Evolutionary conservation across 2,797 vertebrate species (phyloP), one percentile per base, ranked within the genome.

Genomic region (Hydrocynus forskahlii): DNA sequence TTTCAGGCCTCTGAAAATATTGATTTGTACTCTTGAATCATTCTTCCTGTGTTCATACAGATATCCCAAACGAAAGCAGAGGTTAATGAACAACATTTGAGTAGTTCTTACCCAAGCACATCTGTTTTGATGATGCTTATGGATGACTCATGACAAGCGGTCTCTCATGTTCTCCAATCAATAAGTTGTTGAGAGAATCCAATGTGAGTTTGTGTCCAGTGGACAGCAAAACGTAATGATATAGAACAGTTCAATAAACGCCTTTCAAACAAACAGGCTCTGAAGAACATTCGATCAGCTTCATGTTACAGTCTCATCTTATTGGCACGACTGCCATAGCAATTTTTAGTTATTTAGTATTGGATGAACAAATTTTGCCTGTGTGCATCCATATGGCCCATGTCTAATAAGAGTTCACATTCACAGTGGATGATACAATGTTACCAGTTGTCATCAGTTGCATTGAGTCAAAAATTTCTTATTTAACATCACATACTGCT

Each of bases 211-310:
- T 57, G 57, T 70, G 64, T 59, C 75, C 84, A 67, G 59, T 84
- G 73, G 69, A 71, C 69, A 85, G 76, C 73, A 79, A 82, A 88
- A 84, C 74, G 45, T 83, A 80, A 86, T 85, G 82, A 85, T 70
- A 77, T 70, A 75, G 82, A 80, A 82, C 81, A 81, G 67, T 73
- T 76, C 64, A 79, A 79, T 79, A 78, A 81, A 76, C 25, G 63
- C 17, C 62, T 74, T 85, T 78, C 66, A 76, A 77, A 75, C 76
- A 78, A 80, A 80, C 74, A 78, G 59, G 43, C 50, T 83, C 59
- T 64, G n/a, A n/a, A 43, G n/a, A 48, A 10, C 4, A 40, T 68
- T 68, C 9, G 14, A 10, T 23, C 43, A 71, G 13, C 43, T 69
- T 45, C 21, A 48, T 1, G 16, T 50, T 1, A 16, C 4, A 14